Base-by-base conservation (phyloP, 2,888 invertebrate species). In the Drosophila kuntzei region DNA sequence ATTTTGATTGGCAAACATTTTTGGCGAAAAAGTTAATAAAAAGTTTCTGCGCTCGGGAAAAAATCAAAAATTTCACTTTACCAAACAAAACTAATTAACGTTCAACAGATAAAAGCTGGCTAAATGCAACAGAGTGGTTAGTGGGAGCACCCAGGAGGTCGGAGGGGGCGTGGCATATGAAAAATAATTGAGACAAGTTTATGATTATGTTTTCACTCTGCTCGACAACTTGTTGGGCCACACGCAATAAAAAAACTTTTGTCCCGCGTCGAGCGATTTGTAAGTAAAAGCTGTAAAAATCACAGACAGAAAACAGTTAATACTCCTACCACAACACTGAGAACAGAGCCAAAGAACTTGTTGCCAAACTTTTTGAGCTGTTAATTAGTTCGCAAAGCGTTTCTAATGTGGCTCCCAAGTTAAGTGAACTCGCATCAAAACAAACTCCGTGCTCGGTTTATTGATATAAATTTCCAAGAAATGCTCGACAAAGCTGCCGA, bases 81-180 rank as follows among this genome's bases (percentile, higher is more conserved):
- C 55, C 69, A 64, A 86, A 86, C 90, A 90, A 90, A 91, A 91
- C 90, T 90, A 91, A 90, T 90, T 90, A 90, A 91, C 90, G 90
- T 84, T 76, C 74, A 89, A 76, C 86, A 90, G 90, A 86, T 87
- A 84, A 82, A 89, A 90, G 78, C 89, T 89, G 72, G 66, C 65
- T 69, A 74, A 70, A 66, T 63, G 79, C 64, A 59, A 18, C 60
- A 54, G 11, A 37, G 49, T 20, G 47, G 37, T 43, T 41, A 44
- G 22, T 39, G 37, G 36, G 41, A 14, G 29, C 16, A 14, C 4
- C 9, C 22, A 14, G 7, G 12, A 11, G 54, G 14, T 3, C 2
- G 29, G 20, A 1, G 36, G 18, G 67, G 66, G 41, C 59, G 82
- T 61, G 71, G 76, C 80, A 80, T 72, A 86, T 89, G 83, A 88